These are phyloP conservation scores for Lepidotrigona ventralis DNA, from an alignment of 1,140 invertebrate genomes.

Conservation along the genomic window DNA sequence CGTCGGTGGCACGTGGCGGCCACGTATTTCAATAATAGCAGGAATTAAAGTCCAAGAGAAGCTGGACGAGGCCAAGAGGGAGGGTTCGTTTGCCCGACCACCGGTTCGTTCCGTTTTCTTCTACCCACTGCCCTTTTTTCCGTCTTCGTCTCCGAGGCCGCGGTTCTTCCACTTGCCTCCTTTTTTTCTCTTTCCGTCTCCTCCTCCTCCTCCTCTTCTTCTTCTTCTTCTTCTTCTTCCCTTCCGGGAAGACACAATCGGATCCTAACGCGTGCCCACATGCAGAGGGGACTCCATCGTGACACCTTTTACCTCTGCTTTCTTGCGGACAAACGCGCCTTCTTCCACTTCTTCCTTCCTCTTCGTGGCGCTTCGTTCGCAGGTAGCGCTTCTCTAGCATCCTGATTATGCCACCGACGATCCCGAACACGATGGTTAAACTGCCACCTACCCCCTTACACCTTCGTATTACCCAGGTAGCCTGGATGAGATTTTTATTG, in stretches of 20 bases:
- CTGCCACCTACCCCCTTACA: conserved; percentile 44
- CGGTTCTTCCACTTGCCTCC: conserved; percentile 1
- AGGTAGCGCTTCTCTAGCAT: conserved; percentile 60
- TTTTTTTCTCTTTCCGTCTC: not conserved
- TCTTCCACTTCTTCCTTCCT: conserved; percentile 10
- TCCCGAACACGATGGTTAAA: conserved; percentile 41
- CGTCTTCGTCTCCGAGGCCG: conserved; percentile 12
- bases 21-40: conserved; percentile 71
- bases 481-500: conserved; percentile 63
- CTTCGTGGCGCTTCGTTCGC: conserved; percentile 14
- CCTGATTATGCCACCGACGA: conserved; percentile 62
- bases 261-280: conserved; percentile 58
- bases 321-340: conserved; percentile 52
- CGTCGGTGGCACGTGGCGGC: conserved; percentile 63
- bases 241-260: conserved; percentile 63
- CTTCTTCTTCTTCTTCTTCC: conserved; percentile 3
- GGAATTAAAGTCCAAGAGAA: conserved; percentile 67
- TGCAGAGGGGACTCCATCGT: conserved; percentile 49
- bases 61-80: not conserved
- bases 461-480: conserved; percentile 62
- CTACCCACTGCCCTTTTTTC: conserved; percentile 50
- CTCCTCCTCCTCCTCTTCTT: not conserved
- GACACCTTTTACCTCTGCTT: conserved; percentile 68
- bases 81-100: conserved; percentile 41
- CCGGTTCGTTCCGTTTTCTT: conserved; percentile 57